Base-by-base conservation (phyloP, 2,797 vertebrate genomes). In the Dicrostonyx torquatus region DNA sequence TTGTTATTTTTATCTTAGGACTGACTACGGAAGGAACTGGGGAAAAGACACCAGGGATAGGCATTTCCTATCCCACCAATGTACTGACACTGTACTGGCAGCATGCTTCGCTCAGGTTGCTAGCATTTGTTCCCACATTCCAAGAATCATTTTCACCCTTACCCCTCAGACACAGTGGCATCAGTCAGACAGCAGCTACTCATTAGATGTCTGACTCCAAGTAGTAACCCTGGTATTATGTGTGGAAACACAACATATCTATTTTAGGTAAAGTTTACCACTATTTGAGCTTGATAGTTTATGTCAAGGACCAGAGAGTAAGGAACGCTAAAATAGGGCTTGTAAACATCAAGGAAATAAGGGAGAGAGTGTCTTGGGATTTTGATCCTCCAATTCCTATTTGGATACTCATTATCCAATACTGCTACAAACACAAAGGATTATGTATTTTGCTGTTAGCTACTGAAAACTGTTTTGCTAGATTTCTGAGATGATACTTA, bases 341-440 rank as follows among this genome's bases (percentile, higher is more conserved):
- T 45, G 20, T 73, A 77, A 55, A 40, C 62, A 84, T 72, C 77
- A 70, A 90, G n/a, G 31, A 50, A 13, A 84, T 20, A 50, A 48
- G 15, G 14, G 18, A 43, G 91, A 34, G 68, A 60, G 4, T 1
- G 0, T 26, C 58, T 40, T 80, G 34, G 34, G 43, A 70, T 90
- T 77, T 68, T 90, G 50, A 37, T 90, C 73, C 64, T 85, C 77
- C 75, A 87, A 73, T 75, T 92, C 18, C 43, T 87, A 14, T 77
- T 86, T 70, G 37, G 68, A n/a, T 82, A 17, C 40, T 91, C n/a
- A 82, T 86, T 29, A 50, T 43, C 31, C 62, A 72, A 22, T 87
- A 85, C 14, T 66, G 55, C n/a, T 85, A 77, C 11, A 87, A 91
- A 78, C 11, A 26, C 2, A 75, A 58, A 82, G 66, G 13, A 18